Percentiles rank a stretch among this genome's conserved stretches.
phyloP scores from a whole-genome alignment of 1,140 invertebrate genomes.

The Psilanteris sp. region DNA sequence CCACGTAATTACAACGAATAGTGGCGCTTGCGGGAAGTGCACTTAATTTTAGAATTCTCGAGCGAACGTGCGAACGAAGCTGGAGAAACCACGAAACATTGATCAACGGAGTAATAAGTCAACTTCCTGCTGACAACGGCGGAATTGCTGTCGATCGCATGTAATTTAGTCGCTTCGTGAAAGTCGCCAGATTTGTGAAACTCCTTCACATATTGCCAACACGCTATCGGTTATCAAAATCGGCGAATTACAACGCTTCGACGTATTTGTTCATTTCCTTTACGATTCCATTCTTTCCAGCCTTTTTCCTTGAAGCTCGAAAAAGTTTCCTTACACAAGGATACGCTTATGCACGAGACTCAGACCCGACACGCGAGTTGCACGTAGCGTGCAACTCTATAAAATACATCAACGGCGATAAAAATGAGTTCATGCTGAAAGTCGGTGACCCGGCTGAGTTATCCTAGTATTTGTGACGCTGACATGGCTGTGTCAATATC shows the following conservation, averaged over 20 bases:
- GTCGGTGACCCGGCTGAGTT: slow-evolving; percentile 57
- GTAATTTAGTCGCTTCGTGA: slow-evolving; percentile 22
- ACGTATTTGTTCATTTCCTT: too few relatives aligned
- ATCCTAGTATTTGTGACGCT: slow-evolving; percentile 54
- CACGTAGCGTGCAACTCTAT: slow-evolving; percentile 56
- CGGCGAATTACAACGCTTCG: too few relatives aligned
- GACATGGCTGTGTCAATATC: slow-evolving; percentile 57
- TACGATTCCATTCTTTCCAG: neutral
- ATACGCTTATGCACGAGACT: slow-evolving; percentile 39
- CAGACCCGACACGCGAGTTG: slow-evolving; percentile 38
- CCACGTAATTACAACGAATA: slow-evolving; percentile 2
- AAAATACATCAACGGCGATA: slow-evolving; percentile 52
- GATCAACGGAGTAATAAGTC: slow-evolving; percentile 38
- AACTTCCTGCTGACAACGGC: slow-evolving; percentile 44
- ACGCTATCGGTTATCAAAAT: slow-evolving; percentile 25
- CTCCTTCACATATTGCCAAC: too few relatives aligned
- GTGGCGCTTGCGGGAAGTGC: neutral
- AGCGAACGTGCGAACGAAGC: neutral
- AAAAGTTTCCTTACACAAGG: slow-evolving; percentile 29
- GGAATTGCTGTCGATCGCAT: slow-evolving; percentile 22
- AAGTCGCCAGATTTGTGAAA: slow-evolving; percentile 7
- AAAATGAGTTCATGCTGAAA: slow-evolving; percentile 62
- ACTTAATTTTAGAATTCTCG: slow-evolving; percentile 19
- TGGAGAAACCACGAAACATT: slow-evolving; percentile 17
- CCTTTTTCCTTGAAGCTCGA: neutral